phyloP scores from a whole-genome alignment of 2,113 vertebrate species.

The Anoura caudifer region DNA sequence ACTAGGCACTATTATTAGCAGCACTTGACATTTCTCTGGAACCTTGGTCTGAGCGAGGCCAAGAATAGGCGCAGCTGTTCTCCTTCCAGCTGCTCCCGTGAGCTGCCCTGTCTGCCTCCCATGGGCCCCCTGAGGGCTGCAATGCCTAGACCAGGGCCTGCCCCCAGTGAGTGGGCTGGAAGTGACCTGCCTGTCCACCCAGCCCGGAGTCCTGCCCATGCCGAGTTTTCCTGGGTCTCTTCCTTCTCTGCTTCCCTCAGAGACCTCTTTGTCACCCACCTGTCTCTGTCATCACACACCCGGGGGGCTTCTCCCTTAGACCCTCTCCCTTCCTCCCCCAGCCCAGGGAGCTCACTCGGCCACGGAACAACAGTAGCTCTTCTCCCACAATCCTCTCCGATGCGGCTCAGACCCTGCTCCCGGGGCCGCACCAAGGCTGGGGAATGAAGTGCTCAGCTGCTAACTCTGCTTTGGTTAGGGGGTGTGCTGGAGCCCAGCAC shows the following conservation, averaged over 20 bases:
- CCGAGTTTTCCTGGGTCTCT: background rate
- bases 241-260: background rate
- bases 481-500: background rate
- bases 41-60: constrained; percentile 29
- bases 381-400: background rate
- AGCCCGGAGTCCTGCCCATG: background rate
- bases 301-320: background rate
- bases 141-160: background rate
- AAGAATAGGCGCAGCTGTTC: background rate
- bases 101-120: background rate
- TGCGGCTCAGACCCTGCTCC: background rate
- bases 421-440: background rate
- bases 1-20: constrained; percentile 28
- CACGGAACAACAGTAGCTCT: background rate
- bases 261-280: background rate
- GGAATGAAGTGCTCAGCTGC: background rate
- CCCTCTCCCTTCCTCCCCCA: background rate
- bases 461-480: background rate
- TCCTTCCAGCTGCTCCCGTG: background rate
- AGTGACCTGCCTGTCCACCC: background rate
- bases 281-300: background rate
- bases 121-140: background rate
- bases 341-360: background rate
- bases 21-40: constrained; percentile 49
- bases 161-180: background rate